phyloP scores from a whole-genome alignment of 2,113 vertebrate species.

The Cyprinodon variegatus region DNA sequence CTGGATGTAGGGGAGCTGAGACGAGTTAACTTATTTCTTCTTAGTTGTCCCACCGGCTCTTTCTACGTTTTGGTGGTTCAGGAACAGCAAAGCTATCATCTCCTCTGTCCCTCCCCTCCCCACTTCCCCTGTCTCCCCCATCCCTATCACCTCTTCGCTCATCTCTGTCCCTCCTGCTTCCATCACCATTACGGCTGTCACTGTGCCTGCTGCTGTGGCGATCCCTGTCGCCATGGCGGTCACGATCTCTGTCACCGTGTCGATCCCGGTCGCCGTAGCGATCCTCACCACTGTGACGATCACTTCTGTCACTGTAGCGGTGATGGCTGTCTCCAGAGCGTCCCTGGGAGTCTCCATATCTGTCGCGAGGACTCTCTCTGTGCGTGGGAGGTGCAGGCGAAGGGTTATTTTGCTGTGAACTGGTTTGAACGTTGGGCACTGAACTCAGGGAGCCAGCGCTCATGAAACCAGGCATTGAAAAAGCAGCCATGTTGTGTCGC shows the following conservation, averaged over 20 bases:
- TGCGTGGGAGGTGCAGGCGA: slow-evolving; percentile 76
- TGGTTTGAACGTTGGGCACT: slow-evolving; percentile 54
- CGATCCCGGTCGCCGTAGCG: slow-evolving; percentile 68
- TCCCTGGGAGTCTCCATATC: slow-evolving; percentile 79
- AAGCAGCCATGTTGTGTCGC: slow-evolving; percentile 21
- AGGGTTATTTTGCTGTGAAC: slow-evolving; percentile 55
- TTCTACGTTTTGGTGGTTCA: slow-evolving; percentile 94
- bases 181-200: slow-evolving; percentile 66
- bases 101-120: slow-evolving; percentile 72
- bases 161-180: slow-evolving; percentile 61
- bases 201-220: slow-evolving; percentile 64
- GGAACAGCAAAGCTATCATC: slow-evolving; percentile 93
- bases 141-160: slow-evolving; percentile 60
- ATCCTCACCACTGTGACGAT: slow-evolving; percentile 68
- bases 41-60: slow-evolving; percentile 98
- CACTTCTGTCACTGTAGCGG: slow-evolving; percentile 59
- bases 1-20: slow-evolving; percentile 5
- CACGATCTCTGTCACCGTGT: slow-evolving; percentile 71
- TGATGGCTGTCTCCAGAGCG: slow-evolving; percentile 75
- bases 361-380: slow-evolving; percentile 74
- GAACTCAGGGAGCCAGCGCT: slow-evolving; percentile 78
- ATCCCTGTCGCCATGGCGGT: slow-evolving; percentile 71
- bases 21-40: slow-evolving; percentile 17
- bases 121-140: slow-evolving; percentile 56
- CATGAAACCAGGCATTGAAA: slow-evolving; percentile 73